These are phyloP conservation scores for Lasioglossum baleicum DNA, from an alignment of 1,140 invertebrate species.

Conservation along the genomic window DNA sequence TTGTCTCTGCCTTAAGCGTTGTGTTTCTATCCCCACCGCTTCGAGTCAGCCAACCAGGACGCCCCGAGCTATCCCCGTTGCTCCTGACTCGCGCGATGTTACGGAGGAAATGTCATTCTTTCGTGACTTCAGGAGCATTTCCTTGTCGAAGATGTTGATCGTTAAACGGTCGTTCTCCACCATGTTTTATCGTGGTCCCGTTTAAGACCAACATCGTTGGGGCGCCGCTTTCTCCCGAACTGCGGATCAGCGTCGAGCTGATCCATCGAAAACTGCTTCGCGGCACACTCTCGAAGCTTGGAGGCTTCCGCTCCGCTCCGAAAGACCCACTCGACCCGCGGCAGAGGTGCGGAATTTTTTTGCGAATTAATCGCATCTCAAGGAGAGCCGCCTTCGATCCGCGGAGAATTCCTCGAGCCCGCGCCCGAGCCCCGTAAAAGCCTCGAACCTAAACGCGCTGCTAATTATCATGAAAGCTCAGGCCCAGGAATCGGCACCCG, in stretches of 20 bases:
- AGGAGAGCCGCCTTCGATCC: neutral
- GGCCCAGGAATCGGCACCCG: neutral
- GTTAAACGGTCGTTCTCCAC: neutral
- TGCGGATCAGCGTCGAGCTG: constrained; percentile 5
- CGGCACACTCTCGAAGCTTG: constrained; percentile 6
- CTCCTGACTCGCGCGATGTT: too few species aligned
- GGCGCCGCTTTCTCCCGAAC: neutral
- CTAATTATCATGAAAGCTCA: neutral
- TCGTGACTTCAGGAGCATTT: too few species aligned
- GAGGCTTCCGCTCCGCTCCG: too few species aligned
- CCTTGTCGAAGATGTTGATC: neutral
- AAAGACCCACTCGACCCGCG: neutral
- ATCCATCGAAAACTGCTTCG: neutral
- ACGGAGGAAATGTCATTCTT: too few species aligned
- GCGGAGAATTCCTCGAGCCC: too few species aligned
- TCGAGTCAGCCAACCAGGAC: too few species aligned
- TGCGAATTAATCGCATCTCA: constrained; percentile 26
- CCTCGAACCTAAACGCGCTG: too few species aligned
- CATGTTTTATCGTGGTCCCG: neutral
- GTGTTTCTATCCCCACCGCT: too few species aligned
- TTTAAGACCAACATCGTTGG: neutral
- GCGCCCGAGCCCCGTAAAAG: too few species aligned
- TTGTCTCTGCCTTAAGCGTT: too few species aligned
- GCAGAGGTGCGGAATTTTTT: neutral
- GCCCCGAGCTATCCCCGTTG: too few species aligned